Evolutionary conservation across 2,113 vertebrate genomes (phyloP).

Genomic region (Oreotragus oreotragus): DNA sequence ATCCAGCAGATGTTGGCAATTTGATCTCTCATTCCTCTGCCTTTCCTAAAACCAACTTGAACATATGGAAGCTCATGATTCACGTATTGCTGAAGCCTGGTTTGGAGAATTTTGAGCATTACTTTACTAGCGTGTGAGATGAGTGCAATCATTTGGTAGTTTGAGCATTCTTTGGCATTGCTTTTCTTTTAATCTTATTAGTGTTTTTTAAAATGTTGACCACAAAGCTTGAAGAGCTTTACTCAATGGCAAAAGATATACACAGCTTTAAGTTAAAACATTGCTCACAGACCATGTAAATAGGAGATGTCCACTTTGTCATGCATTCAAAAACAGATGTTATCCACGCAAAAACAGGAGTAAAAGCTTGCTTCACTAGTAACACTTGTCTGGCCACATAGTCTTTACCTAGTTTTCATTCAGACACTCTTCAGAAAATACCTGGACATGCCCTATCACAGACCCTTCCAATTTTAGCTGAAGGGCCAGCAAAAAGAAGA

Average conservation of each 20-base stretch:
- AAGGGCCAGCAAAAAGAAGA: background rate
- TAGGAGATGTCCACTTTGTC: background rate
- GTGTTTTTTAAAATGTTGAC: conserved; percentile 73
- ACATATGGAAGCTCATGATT: too few relatives aligned
- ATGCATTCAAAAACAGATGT: background rate
- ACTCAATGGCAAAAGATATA: conserved; percentile 71
- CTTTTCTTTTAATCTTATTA: background rate
- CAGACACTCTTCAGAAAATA: background rate
- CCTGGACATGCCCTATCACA: background rate
- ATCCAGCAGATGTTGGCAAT: too few relatives aligned
- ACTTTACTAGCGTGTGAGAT: too few relatives aligned
- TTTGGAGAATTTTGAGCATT: too few relatives aligned
- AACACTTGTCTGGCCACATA: background rate
- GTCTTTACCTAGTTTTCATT: background rate
- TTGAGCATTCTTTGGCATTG: too few relatives aligned
- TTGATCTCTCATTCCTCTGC: too few relatives aligned
- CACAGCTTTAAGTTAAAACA: conserved; percentile 69
- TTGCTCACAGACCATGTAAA: background rate
- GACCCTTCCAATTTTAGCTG: background rate
- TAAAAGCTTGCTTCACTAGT: background rate
- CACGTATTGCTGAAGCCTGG: too few relatives aligned
- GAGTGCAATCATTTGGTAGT: too few relatives aligned
- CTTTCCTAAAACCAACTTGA: too few relatives aligned
- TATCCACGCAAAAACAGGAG: background rate
- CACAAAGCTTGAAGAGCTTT: conserved; percentile 68